Evolutionary conservation across 2,888 invertebrate species (phyloP).

Genomic region (Notodromas monacha): DNA sequence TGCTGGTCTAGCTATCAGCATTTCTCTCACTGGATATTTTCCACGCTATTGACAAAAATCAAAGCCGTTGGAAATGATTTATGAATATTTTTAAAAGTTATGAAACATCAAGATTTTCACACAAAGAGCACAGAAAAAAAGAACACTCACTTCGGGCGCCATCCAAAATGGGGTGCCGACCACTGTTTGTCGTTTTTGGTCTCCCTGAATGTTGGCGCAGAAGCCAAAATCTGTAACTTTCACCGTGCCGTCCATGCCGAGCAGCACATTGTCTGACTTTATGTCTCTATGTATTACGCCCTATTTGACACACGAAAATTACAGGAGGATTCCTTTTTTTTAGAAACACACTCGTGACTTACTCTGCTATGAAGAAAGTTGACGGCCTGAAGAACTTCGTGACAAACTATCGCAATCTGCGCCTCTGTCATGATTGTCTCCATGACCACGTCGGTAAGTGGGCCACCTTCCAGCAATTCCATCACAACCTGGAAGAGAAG

Average conservation of each 20-base stretch:
- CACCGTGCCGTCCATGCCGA: slow-evolving; percentile 66
- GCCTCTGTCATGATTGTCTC: slow-evolving; percentile 88
- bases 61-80: too few relatives aligned
- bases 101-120: neutral
- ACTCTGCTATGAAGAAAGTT: slow-evolving; percentile 47
- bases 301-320: slow-evolving; percentile 11
- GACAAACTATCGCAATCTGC: slow-evolving; percentile 77
- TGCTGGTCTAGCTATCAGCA: too few relatives aligned
- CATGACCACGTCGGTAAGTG: slow-evolving; percentile 80
- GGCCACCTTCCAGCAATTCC: slow-evolving; percentile 79
- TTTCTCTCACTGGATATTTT: too few relatives aligned
- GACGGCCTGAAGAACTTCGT: slow-evolving; percentile 49
- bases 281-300: slow-evolving; percentile 81
- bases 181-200: slow-evolving; percentile 82
- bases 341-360: too few relatives aligned
- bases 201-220: slow-evolving; percentile 78
- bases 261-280: slow-evolving; percentile 79
- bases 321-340: neutral
- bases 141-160: slow-evolving; percentile 45
- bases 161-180: slow-evolving; percentile 97
- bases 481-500: slow-evolving; percentile 27
- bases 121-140: slow-evolving; percentile 1
- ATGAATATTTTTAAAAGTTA: too few relatives aligned
- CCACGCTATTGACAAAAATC: too few relatives aligned
- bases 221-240: slow-evolving; percentile 92